Conservation (phyloP, 2,888 invertebrate genomes). For the Podotricha telesiphe region DNA sequence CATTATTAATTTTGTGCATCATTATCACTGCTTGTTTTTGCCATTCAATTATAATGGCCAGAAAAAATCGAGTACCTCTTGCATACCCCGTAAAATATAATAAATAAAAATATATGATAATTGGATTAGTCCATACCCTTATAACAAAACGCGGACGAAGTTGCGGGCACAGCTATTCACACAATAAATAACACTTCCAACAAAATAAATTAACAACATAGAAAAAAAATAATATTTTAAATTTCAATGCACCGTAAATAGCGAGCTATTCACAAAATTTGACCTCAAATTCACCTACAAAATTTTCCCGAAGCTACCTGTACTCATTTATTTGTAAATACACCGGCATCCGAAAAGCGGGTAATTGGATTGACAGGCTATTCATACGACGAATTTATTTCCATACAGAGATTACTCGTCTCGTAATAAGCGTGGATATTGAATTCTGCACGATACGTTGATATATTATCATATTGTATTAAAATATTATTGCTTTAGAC, state of each 20-base stretch:
- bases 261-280: constrained; percentile 5
- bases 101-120: too few relatives aligned
- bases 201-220: neutral
- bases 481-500: constrained; percentile 26
- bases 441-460: constrained; percentile 33
- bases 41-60: too few relatives aligned
- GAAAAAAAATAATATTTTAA: neutral
- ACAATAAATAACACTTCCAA: neutral
- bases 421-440: constrained; percentile 40
- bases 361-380: constrained; percentile 46
- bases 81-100: too few relatives aligned
- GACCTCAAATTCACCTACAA: constrained; percentile 25
- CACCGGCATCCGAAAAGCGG: constrained; percentile 38
- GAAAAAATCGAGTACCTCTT: too few relatives aligned
- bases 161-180: too few relatives aligned
- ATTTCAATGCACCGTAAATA: neutral
- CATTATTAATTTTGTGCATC: too few relatives aligned
- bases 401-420: constrained; percentile 38
- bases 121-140: too few relatives aligned
- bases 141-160: too few relatives aligned
- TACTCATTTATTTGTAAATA: constrained; percentile 43
- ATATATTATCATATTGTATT: constrained; percentile 32
- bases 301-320: constrained; percentile 19
- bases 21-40: too few relatives aligned
- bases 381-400: constrained; percentile 44